Evolutionary conservation across 2,113 vertebrate species (phyloP), one percentile per base, ranked within the genome.

Genomic region (Planiliza haematocheilus): DNA sequence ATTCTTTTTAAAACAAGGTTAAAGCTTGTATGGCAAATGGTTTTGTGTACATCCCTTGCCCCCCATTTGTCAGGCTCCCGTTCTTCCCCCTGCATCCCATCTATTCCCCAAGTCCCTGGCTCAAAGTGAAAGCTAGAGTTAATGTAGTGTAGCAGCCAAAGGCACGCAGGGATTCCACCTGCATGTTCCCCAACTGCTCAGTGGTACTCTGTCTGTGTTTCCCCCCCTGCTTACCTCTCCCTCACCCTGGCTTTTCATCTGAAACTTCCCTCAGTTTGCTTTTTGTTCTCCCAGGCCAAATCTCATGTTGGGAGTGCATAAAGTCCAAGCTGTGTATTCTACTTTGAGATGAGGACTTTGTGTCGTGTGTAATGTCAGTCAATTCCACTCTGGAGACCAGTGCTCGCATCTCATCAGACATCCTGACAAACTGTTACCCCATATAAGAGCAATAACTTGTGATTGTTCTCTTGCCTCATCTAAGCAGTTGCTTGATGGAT

Each of bases 91-190:
- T 49, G 36, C 8, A 42, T 67, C 43, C 71, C 68, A 74, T 86
- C 52, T 72, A 73, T 77, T 71, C 72, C 74, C 71, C 74, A 61
- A 64, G 72, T 79, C 48, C 58, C 57, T 49, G 46, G 67, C 83
- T 84, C 81, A 74, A 55, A 85, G 78, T 41, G 66, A 83, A 83
- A 86, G 70, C 72, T 67, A 1, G 67, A 83, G 77, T 73, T 89
- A 89, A 90, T 89, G 88, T 81, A 73, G 71, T 86, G 85, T 83
- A 82, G 85, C 79, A 62, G 69, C 77, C 74, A 74, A 75, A 61
- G 77, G 65, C 70, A 81, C 1, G 30, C 72, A 76, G 74, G 74
- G 86, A 82, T 86, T 82, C 81, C 70, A 88, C 84, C 86, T 84
- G 81, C 73, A 75, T 84, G 82, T 73, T 69, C 58, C n/a, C 62